A percentile compares a stretch with the other conserved stretches of the same genome.
These are phyloP conservation scores for Eudyptes chrysolophus DNA, from an alignment of 2,113 vertebrate genomes.

Conservation along the genomic window DNA sequence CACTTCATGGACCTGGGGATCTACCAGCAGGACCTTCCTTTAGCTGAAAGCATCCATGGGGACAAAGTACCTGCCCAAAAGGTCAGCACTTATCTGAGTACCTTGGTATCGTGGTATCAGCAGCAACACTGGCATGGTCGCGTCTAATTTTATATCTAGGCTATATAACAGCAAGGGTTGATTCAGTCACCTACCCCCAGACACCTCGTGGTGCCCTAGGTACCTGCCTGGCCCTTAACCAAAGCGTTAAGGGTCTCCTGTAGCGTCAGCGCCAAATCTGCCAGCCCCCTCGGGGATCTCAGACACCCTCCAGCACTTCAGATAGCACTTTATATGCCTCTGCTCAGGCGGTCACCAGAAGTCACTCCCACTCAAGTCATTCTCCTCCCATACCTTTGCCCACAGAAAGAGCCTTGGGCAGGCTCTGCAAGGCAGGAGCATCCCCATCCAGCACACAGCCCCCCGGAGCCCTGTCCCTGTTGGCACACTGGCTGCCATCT, in stretches of 20 bases:
- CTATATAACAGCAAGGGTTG: not conserved
- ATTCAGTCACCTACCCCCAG: not conserved
- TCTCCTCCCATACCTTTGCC: not conserved
- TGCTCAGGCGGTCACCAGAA: not conserved
- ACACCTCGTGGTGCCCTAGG: not conserved
- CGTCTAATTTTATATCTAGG: not conserved
- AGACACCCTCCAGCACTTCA: not conserved
- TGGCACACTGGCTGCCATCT: accelerated
- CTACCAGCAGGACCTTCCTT: not conserved
- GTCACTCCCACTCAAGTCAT: not conserved
- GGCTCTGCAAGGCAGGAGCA: not conserved
- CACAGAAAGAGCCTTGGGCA: not conserved
- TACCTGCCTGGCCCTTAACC: not conserved
- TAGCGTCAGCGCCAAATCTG: not conserved
- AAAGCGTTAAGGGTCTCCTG: not conserved
- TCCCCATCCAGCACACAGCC: not conserved
- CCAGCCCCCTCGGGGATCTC: accelerated
- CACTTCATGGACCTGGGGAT: not conserved
- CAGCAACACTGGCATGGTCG: not conserved
- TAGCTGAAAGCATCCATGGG: not conserved
- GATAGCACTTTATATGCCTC: not conserved
- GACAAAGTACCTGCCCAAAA: not conserved
- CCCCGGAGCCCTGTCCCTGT: not conserved
- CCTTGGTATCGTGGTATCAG: not conserved
- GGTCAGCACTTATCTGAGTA: not conserved